phyloP scores from a whole-genome alignment of 2,113 vertebrate species.

The cattle (Bos taurus) region ARS-UCD2.0 NC_037345.1:60914001-60914500 shows the following conservation, averaged over 20 bases:
- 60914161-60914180: background rate
- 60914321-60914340: background rate
- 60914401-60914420: background rate
- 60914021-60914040: background rate
- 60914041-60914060: background rate
- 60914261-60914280: background rate
- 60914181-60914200: background rate
- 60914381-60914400: background rate
- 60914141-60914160: background rate
- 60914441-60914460: background rate
- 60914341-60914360: background rate
- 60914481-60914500: background rate
- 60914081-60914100: background rate
- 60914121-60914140: background rate
- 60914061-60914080: background rate
- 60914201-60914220: background rate
- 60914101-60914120: background rate
- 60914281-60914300: background rate
- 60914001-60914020: background rate
- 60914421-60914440: background rate
- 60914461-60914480: background rate
- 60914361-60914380: background rate
- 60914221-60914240: too few species aligned
- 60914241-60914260: background rate
- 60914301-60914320: background rate